A percentile compares a stretch with the other conserved stretches of the same genome.
Evolutionary conservation across 2,113 vertebrate species (phyloP).

Genomic region (Petrocephalus zakoni): DNA sequence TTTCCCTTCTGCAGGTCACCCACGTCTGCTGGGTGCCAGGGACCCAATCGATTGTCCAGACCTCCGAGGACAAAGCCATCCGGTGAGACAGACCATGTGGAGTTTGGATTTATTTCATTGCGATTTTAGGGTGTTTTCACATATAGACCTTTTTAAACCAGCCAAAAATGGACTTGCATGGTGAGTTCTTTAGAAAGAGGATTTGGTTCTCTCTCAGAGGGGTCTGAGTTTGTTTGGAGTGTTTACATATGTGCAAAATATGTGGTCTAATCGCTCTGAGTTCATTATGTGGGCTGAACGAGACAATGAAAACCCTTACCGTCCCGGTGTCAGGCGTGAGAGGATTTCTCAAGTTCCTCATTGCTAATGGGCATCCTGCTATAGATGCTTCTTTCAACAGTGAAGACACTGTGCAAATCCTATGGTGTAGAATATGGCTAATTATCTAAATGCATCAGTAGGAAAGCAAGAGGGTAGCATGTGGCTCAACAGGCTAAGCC

Average conservation of each 20-base stretch:
- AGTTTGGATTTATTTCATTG: not conserved
- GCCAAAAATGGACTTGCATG: not conserved
- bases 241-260: no score
- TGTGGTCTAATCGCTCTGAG: no score
- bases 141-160: not conserved
- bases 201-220: not conserved
- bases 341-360: not conserved
- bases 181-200: not conserved
- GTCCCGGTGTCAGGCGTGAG: no score
- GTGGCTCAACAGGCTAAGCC: no score
- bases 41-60: constrained; percentile 76
- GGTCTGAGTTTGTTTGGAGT: no score
- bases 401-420: not conserved
- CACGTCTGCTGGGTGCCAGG: constrained; percentile 91
- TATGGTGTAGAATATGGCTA: not conserved
- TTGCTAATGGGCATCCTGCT: not conserved
- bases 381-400: not conserved
- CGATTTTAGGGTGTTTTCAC: not conserved
- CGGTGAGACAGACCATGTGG: constrained; percentile 57
- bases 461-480: no score
- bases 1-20: constrained; percentile 70
- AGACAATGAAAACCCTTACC: no score
- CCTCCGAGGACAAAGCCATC: constrained; percentile 89
- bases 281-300: no score
- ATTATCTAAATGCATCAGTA: not conserved